These are phyloP conservation scores for Pilophorus perplexus DNA, from an alignment of 2,888 invertebrate species.

Conservation along the genomic window DNA sequence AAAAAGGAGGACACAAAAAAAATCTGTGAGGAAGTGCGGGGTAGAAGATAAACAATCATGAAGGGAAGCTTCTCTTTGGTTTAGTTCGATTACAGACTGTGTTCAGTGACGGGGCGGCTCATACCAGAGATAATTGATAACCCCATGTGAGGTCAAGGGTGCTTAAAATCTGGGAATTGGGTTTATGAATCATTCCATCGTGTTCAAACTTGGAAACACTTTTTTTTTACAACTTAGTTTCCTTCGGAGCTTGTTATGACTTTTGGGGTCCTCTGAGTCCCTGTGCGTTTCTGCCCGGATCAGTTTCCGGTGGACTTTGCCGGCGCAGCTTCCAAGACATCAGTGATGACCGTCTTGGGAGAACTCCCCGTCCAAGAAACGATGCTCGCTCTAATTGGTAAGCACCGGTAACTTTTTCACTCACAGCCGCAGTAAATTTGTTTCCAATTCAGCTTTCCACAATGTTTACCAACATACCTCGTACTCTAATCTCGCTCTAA, in stretches of 20 bases:
- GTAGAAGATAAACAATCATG: constrained; percentile 12
- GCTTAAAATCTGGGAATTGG: constrained; percentile 17
- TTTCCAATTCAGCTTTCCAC: no score
- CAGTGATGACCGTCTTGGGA: constrained; percentile 9
- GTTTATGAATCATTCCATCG: constrained; percentile 2
- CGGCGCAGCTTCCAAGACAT: not conserved
- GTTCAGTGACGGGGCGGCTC: constrained; percentile 1
- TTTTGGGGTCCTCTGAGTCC: no score
- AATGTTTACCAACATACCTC: no score
- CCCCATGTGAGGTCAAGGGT: constrained; percentile 27
- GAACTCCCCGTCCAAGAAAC: constrained; percentile 1
- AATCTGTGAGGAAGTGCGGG: not conserved
- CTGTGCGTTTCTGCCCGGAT: no score
- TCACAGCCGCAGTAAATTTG: not conserved
- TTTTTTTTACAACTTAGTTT: no score
- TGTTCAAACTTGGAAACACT: not conserved
- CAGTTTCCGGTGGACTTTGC: no score
- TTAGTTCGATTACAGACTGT: constrained; percentile 10
- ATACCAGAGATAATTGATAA: constrained; percentile 17
- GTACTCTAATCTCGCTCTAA: not conserved
- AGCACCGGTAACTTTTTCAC: not conserved
- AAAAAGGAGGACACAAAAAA: not conserved
- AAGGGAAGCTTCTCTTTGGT: constrained; percentile 24
- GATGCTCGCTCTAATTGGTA: constrained; percentile 7
- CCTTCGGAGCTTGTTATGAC: no score